Percentiles rank a stretch among this genome's conserved stretches.
phyloP scores from a whole-genome alignment of 2,797 vertebrate genomes.

The Gymnocypris eckloni region DNA sequence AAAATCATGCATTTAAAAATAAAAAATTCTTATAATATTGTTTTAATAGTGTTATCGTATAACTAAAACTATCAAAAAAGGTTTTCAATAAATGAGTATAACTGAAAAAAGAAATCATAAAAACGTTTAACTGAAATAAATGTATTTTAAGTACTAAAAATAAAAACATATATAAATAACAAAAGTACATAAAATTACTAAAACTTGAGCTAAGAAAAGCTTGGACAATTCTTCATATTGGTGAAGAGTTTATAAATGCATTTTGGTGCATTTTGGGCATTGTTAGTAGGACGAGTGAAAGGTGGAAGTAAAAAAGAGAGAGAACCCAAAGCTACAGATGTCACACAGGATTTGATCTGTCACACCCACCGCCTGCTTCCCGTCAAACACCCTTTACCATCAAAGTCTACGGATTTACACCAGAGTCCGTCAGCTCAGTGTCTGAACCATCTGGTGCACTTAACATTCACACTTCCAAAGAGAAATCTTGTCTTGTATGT shows the following conservation, averaged over 20 bases:
- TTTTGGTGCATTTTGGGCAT: not conserved
- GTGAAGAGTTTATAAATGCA: not conserved
- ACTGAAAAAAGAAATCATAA: not conserved
- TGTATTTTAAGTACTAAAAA: not conserved
- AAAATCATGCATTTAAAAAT: not conserved
- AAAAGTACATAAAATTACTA: too few relatives aligned
- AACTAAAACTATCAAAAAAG: too few relatives aligned
- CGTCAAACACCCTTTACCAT: constrained; percentile 23
- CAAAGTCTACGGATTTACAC: constrained; percentile 28
- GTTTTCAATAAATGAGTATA: not conserved
- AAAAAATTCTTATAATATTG: not conserved
- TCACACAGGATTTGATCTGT: constrained; percentile 27
- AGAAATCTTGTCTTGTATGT: not conserved
- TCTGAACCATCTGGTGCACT: constrained; percentile 29
- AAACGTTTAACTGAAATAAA: not conserved
- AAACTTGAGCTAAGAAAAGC: too few relatives aligned
- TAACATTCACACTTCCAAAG: not conserved
- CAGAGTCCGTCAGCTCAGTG: constrained; percentile 12
- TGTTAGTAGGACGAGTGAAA: not conserved
- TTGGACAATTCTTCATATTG: not conserved
- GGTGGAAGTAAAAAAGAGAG: not conserved
- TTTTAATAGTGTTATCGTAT: not conserved
- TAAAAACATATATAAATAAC: not conserved
- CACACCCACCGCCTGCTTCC: not conserved
- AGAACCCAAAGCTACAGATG: constrained; percentile 32